Base-by-base conservation (phyloP, 2,113 vertebrate genomes). In the Bostrychus sinensis region DNA sequence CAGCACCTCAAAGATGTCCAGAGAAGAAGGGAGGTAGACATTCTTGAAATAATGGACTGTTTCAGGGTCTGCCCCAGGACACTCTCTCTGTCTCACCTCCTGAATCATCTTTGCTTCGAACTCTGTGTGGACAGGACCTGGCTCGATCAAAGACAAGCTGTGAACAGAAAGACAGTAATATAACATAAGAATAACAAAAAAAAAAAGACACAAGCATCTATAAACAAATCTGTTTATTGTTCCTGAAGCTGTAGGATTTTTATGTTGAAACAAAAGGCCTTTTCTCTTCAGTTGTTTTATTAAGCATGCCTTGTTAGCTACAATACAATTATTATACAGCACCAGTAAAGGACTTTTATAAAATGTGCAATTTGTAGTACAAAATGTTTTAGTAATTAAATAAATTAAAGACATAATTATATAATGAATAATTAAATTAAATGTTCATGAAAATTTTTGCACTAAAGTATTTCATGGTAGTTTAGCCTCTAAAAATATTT, bases 121-220 rank as follows among this genome's bases (percentile, higher is more conserved):
- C 45, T 93, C 90, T 1, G 94, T 92, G 42, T 75, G 89, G 53
- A 93, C 91, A 0, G 93, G 93, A 17, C 92, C 93, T 0, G 91
- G 93, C 81, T 95, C 93, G 13, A 94, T 91, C 77, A 93, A 50
- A 2, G 91, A 93, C 56, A 93, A 13, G 22, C 92, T 92, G 57
- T 20, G 28, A 11, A 58, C 20, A 61, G 20, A 58, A 28, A 72
- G 0, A 4, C 6, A 37, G 9, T 3, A 4, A 4, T 9, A 26
- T 51, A 9, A 19, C 1, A 5, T 1, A 51, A 50, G 7, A 3
- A 25, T 23, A 26, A 12, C 6, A 50, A n/a, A n/a, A n/a, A n/a
- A n/a, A n/a, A n/a, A n/a, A n/a, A n/a, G n/a, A n/a, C 12, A 46
- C n/a, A 10, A 23, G 22, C 1, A 14, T 12, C 4, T 34, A n/a